Base-by-base conservation (phyloP, 2,113 vertebrate genomes). In the Alligator sinensis region DNA sequence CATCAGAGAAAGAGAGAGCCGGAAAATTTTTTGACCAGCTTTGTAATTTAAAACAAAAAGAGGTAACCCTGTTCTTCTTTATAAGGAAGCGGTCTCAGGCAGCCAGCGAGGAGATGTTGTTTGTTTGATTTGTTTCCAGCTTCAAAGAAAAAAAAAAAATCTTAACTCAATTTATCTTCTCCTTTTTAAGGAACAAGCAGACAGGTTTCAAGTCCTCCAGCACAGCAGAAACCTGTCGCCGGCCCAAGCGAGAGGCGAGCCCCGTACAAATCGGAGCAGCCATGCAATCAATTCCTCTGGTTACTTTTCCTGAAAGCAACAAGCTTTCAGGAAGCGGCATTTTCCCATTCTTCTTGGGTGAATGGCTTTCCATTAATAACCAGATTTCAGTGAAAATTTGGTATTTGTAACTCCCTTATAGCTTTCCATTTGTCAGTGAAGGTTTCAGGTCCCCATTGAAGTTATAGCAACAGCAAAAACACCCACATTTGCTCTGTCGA, bases 121-220 rank as follows among this genome's bases (percentile, higher is more conserved):
- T n/a, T 64, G 27, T 64, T 28, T 64, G 14, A 64, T 28, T 64
- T 64, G n/a, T 34, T 25, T 27, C 30, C 15, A 63, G 59, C 22
- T 27, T 54, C 63, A 79, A 88, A 88, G 47, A 80, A 86, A 75
- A 34, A 86, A 94, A 88, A 95, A 94, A 93, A 86, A 95, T 88
- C 60, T 60, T 47, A 58, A 94, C 22, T 18, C 38, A 76, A 90
- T 83, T 92, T 94, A 77, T 78, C 76, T 91, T 70, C 68, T 95
- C 80, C 59, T 25, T 87, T 96, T 96, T 82, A 94, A 96, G 75
- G 61, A 21, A 96, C 80, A 95, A 95, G 96, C 86, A 93, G 77
- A 94, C 70, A 89, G 30, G 0, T 27, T 92, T 96, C 84, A 89
- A 91, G 34, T 93, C 77, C 87, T 96, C 82, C 93, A 94, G 86